Evolutionary conservation across 2,113 vertebrate species (phyloP), one percentile per base, ranked within the genome.

Genomic region (Dicaeum eximium): DNA sequence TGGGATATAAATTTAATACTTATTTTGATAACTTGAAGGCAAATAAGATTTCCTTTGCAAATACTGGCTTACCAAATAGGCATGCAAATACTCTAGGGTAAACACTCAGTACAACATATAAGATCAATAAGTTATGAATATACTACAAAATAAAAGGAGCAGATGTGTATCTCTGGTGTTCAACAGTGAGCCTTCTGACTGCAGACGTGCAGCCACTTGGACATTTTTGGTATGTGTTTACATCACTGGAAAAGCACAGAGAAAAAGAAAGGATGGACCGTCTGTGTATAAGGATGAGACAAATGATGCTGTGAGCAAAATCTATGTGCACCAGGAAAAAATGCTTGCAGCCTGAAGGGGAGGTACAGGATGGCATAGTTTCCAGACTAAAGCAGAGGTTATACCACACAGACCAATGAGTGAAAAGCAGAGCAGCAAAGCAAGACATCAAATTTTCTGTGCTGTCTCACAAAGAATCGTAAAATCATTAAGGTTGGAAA

Each of bases 41-140:
- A 94, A 73, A 86, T 67, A n/a, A 81, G 24, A 15, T 92, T 92
- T 93, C 25, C 28, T 92, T 84, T 83, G 38, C 57, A 92, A 93
- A 93, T 84, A 91, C 31, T 89, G 69, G 18, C 28, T 86, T 60
- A 71, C 16, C 22, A 88, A 89, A 60, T 25, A 91, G 40, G 30
- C 24, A 48, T 31, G 24, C n/a, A 86, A 86, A 48, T 88, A 67
- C 48, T 84, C 60, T 13, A 35, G 56, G 40, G 40, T 35, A 91
- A 88, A 47, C 28, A 44, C 10, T 51, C 6, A 15, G 33, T 40
- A n/a, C 11, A 60, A n/a, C n/a, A n/a, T n/a, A n/a, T n/a, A n/a
- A n/a, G n/a, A n/a, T n/a, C n/a, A n/a, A n/a, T n/a, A n/a, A n/a
- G 28, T 38, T 92, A 61, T 30, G 16, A 57, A 51, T 60, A 53